These are phyloP conservation scores for human (Homo sapiens) DNA, from an alignment of 2,113 vertebrate species.

Conservation along the genomic window GRCh38 chr1:246165501-246166000, in stretches of 20 bases:
- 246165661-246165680: neutral
- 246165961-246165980: fast-evolving
- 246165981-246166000: neutral
- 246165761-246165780: neutral
- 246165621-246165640: neutral
- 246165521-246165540: neutral
- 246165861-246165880: neutral
- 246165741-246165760: neutral
- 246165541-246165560: neutral
- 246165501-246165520: neutral
- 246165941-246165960: neutral
- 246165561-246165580: neutral
- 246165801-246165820: neutral
- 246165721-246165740: neutral
- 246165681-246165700: neutral
- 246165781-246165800: neutral
- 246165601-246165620: neutral
- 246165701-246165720: neutral
- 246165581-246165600: neutral
- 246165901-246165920: neutral
- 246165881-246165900: neutral
- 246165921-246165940: neutral
- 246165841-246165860: neutral
- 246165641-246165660: neutral
- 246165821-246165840: neutral